Evolutionary conservation across 2,888 invertebrate species (phyloP).

Genomic region (Cosmorhoe ocellata): DNA sequence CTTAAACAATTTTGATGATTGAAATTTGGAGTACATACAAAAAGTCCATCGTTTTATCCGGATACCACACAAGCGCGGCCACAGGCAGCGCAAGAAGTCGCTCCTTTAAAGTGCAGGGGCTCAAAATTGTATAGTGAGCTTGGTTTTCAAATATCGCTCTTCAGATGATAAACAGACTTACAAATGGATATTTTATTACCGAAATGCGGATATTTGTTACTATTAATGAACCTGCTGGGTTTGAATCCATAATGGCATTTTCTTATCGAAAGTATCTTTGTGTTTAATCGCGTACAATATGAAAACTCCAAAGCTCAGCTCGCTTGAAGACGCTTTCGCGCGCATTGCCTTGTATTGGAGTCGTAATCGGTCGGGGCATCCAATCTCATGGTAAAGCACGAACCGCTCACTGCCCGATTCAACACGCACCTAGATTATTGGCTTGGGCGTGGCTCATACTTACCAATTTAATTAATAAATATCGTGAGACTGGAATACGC

Average conservation of each 20-base stretch:
- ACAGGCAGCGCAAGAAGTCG: too few species aligned
- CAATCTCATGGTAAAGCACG: background rate
- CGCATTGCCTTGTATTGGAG: background rate
- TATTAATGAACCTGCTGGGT: slow-evolving; percentile 13
- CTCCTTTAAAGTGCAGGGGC: slow-evolving; percentile 10
- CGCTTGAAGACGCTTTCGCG: background rate
- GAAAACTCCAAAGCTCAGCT: too few species aligned
- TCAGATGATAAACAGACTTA: slow-evolving; percentile 7
- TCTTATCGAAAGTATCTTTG: slow-evolving; percentile 12
- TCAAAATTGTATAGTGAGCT: slow-evolving; percentile 8
- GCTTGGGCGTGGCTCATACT: slow-evolving; percentile 29
- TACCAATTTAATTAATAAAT: slow-evolving; percentile 19
- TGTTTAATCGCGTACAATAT: background rate
- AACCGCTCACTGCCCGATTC: slow-evolving; percentile 42
- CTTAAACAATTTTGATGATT: too few species aligned
- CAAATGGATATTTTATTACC: slow-evolving; percentile 10
- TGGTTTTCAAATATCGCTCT: slow-evolving; percentile 10
- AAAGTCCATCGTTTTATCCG: too few species aligned
- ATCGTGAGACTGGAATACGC: slow-evolving; percentile 26
- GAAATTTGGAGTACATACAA: too few species aligned
- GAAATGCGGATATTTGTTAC: slow-evolving; percentile 10
- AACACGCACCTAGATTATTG: slow-evolving; percentile 36
- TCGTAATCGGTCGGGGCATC: background rate
- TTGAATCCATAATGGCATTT: slow-evolving; percentile 7
- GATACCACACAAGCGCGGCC: too few species aligned